phyloP scores from a whole-genome alignment of 2,888 invertebrate species.

The Capitulum mitella region DNA sequence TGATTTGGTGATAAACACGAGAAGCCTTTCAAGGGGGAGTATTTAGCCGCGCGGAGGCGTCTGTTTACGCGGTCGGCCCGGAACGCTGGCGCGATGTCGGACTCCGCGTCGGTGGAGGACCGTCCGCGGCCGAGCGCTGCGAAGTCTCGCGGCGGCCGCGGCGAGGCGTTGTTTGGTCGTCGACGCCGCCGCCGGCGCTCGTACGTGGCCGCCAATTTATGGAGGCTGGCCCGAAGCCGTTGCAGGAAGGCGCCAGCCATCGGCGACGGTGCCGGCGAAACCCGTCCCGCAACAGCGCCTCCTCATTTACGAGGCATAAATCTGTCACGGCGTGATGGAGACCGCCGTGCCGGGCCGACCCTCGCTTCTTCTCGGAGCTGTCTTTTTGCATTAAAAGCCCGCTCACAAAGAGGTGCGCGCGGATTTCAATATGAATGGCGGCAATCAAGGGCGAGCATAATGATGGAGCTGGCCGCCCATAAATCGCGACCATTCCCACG shows the following conservation, averaged over 20 bases:
- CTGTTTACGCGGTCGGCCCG: too few species aligned
- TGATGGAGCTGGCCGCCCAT: not conserved
- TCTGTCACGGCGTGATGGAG: not conserved
- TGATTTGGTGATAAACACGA: not conserved
- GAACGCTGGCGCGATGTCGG: too few species aligned
- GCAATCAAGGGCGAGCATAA: not conserved
- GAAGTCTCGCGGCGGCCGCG: too few species aligned
- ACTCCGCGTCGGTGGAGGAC: too few species aligned
- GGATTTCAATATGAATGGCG: constrained; percentile 18
- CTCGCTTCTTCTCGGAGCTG: too few species aligned
- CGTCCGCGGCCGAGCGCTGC: too few species aligned
- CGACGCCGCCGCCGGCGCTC: too few species aligned
- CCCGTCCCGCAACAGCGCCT: not conserved
- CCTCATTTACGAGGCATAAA: not conserved
- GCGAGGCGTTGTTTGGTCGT: too few species aligned
- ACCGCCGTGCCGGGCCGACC: too few species aligned
- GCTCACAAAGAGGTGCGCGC: constrained; percentile 16
- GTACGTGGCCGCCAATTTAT: not conserved
- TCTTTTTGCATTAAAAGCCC: not conserved
- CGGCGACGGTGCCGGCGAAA: not conserved
- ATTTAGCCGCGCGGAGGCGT: too few species aligned
- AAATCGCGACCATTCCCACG: not conserved
- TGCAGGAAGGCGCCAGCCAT: not conserved
- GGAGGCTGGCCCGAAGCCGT: not conserved
- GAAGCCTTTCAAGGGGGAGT: too few species aligned